Conservation (phyloP, 2,888 invertebrate species). For the Crepidodera aurea region DNA sequence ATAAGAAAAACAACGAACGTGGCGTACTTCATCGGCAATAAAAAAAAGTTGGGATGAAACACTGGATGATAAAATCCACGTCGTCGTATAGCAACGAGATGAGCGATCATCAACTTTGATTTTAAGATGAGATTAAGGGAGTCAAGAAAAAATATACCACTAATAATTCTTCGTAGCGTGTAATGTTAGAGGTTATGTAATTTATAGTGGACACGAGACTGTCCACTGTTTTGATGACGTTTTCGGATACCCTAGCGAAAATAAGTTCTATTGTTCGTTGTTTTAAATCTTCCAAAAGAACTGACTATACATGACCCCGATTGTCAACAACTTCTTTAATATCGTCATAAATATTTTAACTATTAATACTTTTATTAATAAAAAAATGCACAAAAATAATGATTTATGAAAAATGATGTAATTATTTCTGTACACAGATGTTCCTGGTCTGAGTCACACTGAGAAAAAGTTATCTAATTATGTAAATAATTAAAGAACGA, state of each 20-base stretch:
- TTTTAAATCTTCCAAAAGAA: no score
- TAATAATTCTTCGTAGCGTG: constrained; percentile 27
- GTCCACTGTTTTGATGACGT: background rate
- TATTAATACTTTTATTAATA: background rate
- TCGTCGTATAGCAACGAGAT: constrained; percentile 18
- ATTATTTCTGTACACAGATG: no score
- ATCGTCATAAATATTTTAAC: background rate
- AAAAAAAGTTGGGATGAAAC: constrained; percentile 32
- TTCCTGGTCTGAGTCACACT: no score
- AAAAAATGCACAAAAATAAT: no score
- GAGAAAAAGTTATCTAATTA: no score
- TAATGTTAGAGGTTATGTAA: constrained; percentile 23
- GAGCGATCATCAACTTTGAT: constrained; percentile 29
- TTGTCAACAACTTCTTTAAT: no score
- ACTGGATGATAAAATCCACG: constrained; percentile 24
- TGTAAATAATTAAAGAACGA: background rate
- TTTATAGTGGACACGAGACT: constrained; percentile 23
- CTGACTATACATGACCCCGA: no score
- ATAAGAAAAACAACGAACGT: constrained; percentile 46
- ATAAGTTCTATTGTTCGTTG: background rate
- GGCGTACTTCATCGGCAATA: constrained; percentile 41
- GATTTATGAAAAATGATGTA: no score
- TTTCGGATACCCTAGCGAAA: background rate
- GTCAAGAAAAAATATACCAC: constrained; percentile 21
- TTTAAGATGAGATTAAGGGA: constrained; percentile 24